Evolutionary conservation across 2,888 invertebrate genomes (phyloP), one percentile per base, ranked within the genome.

Genomic region (Artemia sp.): DNA sequence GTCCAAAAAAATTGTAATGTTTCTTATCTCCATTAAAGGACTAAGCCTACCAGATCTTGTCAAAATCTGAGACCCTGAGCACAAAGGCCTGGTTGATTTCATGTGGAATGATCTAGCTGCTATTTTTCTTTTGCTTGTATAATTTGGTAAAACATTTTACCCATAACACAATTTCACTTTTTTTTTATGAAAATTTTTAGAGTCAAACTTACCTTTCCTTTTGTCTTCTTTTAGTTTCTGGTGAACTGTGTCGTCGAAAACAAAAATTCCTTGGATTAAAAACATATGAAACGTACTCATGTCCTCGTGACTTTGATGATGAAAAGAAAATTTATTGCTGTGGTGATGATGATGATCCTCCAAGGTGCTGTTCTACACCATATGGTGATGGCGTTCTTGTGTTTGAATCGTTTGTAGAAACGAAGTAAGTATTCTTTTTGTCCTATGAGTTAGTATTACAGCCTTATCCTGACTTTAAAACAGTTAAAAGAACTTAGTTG

Each of bases 311-410:
- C 10, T 58, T 24, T 58, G 64, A 58, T 10, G 8, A 58, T 58
- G 14, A 58, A 11, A 58, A 10, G 24, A 58, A 10, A 19, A 58
- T 24, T 9, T 58, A 58, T 10, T 58, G 64, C 10, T 58, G 64
- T 58, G 64, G 64, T 19, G 64, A 58, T 58, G 64, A 58, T 58
- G 64, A 58, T 10, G 64, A 58, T 10, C 64, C 64, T 19, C 64
- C 64, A 58, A 58, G 64, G 24, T 58, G 64, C 24, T 58, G 64
- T 58, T n/a, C n/a, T 58, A 58, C 64, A 58, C 64, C 64, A 58
- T 58, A 19, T 58, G 64, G 64, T n/a, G 38, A 38, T 38, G 24
- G 8, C 24, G 64, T 2, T 24, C n/a, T 9, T 19, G 64, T 10
- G n/a, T 11, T 58, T n/a, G 24, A 10, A 19, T 2, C 8, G 9